Evolutionary conservation across 2,797 vertebrate genomes (phyloP).

Genomic region (Platalea minor): DNA sequence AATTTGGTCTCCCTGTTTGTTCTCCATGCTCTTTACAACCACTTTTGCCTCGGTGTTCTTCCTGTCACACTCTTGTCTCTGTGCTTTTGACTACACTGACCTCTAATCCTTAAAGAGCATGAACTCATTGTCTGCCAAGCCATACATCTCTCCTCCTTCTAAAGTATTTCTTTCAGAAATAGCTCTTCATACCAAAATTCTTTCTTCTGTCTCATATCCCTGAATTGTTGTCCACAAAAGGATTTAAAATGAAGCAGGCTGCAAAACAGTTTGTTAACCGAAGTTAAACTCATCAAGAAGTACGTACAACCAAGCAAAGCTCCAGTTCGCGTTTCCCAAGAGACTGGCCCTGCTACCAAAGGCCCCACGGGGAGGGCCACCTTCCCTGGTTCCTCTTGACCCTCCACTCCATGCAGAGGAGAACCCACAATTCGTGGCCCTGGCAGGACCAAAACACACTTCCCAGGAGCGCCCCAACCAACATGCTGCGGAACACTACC

Average conservation of each 20-base stretch:
- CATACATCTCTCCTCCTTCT: background rate
- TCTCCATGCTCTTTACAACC: background rate
- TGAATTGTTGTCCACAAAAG: background rate
- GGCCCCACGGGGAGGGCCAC: background rate
- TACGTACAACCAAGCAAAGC: background rate
- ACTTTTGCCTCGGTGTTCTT: background rate
- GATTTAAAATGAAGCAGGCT: background rate
- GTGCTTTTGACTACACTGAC: background rate
- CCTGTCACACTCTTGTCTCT: background rate
- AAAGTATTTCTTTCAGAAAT: background rate
- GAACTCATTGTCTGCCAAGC: background rate
- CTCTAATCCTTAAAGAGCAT: background rate
- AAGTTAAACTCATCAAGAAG: background rate
- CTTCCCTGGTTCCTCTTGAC: background rate
- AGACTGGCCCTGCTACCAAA: background rate
- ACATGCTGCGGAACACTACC: background rate
- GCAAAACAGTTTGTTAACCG: background rate
- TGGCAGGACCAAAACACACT: background rate
- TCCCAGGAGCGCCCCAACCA: fast-evolving
- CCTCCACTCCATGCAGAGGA: background rate
- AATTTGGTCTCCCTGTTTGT: background rate
- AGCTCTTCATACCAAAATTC: background rate
- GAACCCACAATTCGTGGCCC: background rate
- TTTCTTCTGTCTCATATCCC: background rate
- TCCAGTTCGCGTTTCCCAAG: background rate